Percentiles rank a stretch among this genome's conserved stretches.
Evolutionary conservation across 1,140 invertebrate species (phyloP).

Genomic region (Drosophila dunni): DNA sequence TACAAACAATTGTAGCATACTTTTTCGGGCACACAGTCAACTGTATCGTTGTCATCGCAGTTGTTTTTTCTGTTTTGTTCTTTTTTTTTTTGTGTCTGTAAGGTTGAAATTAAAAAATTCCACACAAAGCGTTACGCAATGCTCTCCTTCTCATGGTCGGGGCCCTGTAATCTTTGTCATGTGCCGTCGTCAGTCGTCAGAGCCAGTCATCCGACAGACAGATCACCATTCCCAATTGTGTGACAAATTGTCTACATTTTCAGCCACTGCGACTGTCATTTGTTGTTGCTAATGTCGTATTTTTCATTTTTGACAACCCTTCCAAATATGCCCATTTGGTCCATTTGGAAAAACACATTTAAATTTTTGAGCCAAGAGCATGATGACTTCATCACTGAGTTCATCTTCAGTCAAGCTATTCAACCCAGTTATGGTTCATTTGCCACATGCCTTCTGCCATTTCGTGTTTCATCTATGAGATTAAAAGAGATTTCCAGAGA

Average conservation of each 20-base stretch:
- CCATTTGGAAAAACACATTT: constrained; percentile 30
- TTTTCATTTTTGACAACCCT: constrained; percentile 28
- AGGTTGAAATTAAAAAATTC: constrained; percentile 78
- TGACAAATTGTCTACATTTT: constrained; percentile 77
- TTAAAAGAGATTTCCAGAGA: not conserved
- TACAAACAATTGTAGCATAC: constrained; percentile 42
- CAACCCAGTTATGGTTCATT: not conserved
- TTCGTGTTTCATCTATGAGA: not conserved
- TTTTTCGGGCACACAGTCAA: constrained; percentile 21
- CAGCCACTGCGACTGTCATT: constrained; percentile 50
- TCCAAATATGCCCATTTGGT: constrained; percentile 27
- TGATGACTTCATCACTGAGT: constrained; percentile 25
- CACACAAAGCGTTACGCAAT: constrained; percentile 57
- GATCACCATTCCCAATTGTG: constrained; percentile 65
- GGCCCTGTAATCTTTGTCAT: constrained; percentile 55
- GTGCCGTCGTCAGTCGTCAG: constrained; percentile 57
- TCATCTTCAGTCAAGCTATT: constrained; percentile 9
- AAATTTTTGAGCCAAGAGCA: constrained; percentile 4
- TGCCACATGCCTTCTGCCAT: not conserved
- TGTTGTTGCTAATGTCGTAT: constrained; percentile 19
- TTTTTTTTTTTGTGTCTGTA: constrained; percentile 29
- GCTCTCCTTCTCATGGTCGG: constrained; percentile 26
- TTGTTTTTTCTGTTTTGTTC: constrained; percentile 6
- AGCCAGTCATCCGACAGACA: constrained; percentile 33
- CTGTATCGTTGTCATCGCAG: constrained; percentile 2